These are phyloP conservation scores for Cirrhinus mrigala DNA, from an alignment of 2,797 vertebrate genomes.

Conservation along the genomic window DNA sequence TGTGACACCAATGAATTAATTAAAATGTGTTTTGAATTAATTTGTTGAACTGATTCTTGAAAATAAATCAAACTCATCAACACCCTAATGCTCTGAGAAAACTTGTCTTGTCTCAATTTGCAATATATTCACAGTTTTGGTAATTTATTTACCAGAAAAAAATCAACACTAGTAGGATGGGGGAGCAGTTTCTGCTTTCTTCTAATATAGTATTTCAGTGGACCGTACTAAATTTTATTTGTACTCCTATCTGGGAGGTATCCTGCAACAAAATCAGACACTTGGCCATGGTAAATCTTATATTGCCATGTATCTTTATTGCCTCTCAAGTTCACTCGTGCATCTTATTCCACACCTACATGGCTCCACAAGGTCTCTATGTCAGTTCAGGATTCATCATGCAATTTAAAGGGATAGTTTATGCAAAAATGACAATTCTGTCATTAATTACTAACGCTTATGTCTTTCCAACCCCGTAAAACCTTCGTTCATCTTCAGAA, in stretches of 20 bases:
- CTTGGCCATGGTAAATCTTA: not conserved
- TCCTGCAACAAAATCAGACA: not conserved
- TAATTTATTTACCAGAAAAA: not conserved
- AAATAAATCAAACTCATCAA: not conserved
- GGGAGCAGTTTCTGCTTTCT: not conserved
- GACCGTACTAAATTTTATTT: not conserved
- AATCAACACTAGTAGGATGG: not conserved
- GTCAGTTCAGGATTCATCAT: not conserved
- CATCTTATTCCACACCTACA: conserved; percentile 13
- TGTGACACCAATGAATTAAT: not conserved
- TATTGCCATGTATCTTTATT: not conserved
- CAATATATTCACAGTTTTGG: not conserved
- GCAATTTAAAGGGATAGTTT: not conserved
- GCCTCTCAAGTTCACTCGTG: not conserved
- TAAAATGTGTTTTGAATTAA: not conserved
- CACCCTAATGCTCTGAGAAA: not conserved
- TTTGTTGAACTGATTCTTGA: not conserved
- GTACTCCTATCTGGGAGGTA: not conserved
- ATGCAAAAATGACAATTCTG: too few relatives aligned
- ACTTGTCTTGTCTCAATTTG: too few relatives aligned
- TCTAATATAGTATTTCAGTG: not conserved
- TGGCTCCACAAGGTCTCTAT: conserved; percentile 8
- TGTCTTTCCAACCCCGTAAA: too few relatives aligned
- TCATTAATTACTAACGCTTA: too few relatives aligned
- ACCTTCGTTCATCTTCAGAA: too few relatives aligned